Conservation (phyloP, 2,797 vertebrate genomes). For the Anguilla obscura region DNA sequence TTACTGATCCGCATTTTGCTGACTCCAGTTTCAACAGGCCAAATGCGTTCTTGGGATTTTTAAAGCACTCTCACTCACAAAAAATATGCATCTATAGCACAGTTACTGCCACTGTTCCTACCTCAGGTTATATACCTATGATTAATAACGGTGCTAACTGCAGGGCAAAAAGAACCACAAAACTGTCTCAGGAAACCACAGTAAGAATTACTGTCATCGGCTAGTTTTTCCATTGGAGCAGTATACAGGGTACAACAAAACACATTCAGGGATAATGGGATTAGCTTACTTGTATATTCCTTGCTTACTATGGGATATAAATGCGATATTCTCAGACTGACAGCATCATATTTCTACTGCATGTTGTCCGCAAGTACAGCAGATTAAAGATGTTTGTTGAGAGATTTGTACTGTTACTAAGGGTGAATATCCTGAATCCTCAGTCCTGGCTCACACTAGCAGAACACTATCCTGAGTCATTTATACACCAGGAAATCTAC, state of each 20-base stretch:
- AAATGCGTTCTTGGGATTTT: background rate
- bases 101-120: background rate
- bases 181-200: background rate
- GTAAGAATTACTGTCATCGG: background rate
- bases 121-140: background rate
- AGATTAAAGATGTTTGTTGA: background rate
- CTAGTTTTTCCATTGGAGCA: background rate
- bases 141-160: background rate
- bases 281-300: background rate
- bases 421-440: constrained; percentile 1
- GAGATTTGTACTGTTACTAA: background rate
- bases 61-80: constrained; percentile 4
- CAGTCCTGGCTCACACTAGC: background rate
- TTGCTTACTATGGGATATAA: background rate
- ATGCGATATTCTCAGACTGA: background rate
- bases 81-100: constrained; percentile 1
- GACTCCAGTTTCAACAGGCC: background rate
- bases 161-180: background rate
- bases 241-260: background rate
- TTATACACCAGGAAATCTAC: background rate
- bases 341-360: background rate
- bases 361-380: background rate
- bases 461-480: background rate
- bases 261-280: background rate
- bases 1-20: background rate